These are phyloP conservation scores for Limenitis camilla DNA, from an alignment of 2,888 invertebrate species.

Conservation along the genomic window DNA sequence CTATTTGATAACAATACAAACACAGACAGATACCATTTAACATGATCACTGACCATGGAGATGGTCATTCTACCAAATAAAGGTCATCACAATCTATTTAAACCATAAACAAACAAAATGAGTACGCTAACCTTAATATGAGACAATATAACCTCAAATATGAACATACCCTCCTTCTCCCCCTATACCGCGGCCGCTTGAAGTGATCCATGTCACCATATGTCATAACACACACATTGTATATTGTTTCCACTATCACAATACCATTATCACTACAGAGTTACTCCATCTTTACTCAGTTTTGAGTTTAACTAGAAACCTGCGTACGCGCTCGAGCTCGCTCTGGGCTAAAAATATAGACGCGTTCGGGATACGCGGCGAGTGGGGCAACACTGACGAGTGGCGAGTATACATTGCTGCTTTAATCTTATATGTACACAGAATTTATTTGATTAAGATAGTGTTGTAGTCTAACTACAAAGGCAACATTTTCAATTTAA, in stretches of 20 bases:
- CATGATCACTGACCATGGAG: no score
- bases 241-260: conserved; percentile 18
- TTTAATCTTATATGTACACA: not conserved
- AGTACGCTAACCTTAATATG: not conserved
- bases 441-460: no score
- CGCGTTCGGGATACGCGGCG: conserved; percentile 28
- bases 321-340: conserved; percentile 41
- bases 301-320: conserved; percentile 7
- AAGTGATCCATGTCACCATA: conserved; percentile 57
- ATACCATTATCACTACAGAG: conserved; percentile 27
- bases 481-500: no score
- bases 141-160: not conserved
- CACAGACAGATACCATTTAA: no score
- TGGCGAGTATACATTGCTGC: conserved; percentile 22
- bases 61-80: no score
- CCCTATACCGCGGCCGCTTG: conserved; percentile 51
- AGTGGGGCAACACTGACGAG: conserved; percentile 22
- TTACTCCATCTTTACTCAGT: conserved; percentile 21
- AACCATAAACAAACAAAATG: not conserved
- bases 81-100: not conserved
- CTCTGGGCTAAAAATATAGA: conserved; percentile 63
- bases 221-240: conserved; percentile 64
- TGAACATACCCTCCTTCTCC: conserved; percentile 44
- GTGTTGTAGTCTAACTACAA: no score
- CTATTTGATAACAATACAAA: no score